Percentiles rank a stretch among this genome's conserved stretches.
Conservation (phyloP, 2,888 invertebrate species). For the Nipponacmea schrenckii region DNA sequence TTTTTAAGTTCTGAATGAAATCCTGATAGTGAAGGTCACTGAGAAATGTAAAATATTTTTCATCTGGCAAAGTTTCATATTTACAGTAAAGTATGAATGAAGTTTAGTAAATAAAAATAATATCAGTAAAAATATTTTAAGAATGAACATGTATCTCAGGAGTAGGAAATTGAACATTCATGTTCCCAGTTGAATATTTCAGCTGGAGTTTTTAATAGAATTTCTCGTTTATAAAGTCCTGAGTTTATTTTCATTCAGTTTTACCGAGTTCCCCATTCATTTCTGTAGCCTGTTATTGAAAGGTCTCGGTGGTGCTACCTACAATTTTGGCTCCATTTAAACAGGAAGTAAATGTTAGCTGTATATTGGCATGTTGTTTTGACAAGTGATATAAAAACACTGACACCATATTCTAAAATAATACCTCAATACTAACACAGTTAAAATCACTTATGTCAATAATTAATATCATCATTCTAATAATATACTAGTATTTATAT, state of each 20-base stretch:
- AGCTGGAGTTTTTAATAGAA: no score
- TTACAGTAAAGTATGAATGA: no score
- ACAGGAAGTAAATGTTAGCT: constrained; percentile 5
- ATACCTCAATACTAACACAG: neutral
- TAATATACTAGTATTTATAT: neutral
- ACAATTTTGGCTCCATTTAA: constrained; percentile 8
- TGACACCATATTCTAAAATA: constrained; percentile 3
- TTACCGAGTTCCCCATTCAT: neutral
- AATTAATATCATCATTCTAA: neutral
- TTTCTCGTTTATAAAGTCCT: neutral
- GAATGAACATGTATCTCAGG: no score
- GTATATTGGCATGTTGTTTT: constrained; percentile 7
- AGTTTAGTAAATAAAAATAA: no score
- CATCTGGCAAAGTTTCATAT: no score
- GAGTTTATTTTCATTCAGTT: constrained; percentile 1
- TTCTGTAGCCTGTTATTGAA: constrained; percentile 4
- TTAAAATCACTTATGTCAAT: neutral
- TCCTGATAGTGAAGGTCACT: no score
- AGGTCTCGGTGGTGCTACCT: constrained; percentile 6
- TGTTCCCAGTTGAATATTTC: no score
- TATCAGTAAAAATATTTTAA: no score
- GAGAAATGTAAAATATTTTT: no score
- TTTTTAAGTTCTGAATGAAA: no score
- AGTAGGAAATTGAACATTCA: no score
- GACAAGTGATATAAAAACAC: constrained; percentile 8